These are phyloP conservation scores for Lycaena phlaeas DNA, from an alignment of 2,888 invertebrate genomes.

Conservation along the genomic window DNA sequence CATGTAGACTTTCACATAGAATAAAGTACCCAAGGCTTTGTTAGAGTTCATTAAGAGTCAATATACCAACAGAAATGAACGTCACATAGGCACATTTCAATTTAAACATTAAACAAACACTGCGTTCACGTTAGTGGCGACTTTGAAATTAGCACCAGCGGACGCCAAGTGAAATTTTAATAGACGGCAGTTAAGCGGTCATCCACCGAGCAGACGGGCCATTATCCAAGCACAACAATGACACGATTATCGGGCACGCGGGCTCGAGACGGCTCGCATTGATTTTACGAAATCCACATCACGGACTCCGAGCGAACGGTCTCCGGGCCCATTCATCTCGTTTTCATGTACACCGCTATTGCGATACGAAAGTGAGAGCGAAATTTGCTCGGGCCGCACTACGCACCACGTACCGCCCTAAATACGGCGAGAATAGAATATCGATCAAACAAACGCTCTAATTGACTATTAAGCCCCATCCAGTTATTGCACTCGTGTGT, in stretches of 20 bases:
- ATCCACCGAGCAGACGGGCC: conserved; percentile 40
- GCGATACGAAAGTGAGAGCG: conserved; percentile 70
- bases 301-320: conserved; percentile 60
- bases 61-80: no score
- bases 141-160: conserved; percentile 22
- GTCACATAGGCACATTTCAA: no score
- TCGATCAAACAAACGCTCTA: conserved; percentile 31
- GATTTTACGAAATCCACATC: conserved; percentile 68
- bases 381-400: conserved; percentile 59
- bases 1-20: no score
- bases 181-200: conserved; percentile 45
- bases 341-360: conserved; percentile 67
- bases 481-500: no score
- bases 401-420: conserved; percentile 53
- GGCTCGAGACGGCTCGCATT: conserved; percentile 56
- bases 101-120: no score
- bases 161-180: conserved; percentile 43
- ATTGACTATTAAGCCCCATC: conserved; percentile 25
- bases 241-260: conserved; percentile 52
- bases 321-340: conserved; percentile 69
- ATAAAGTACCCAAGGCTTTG: no score
- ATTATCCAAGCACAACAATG: conserved; percentile 56
- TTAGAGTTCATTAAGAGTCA: no score
- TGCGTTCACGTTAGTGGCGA: background rate
- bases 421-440: conserved; percentile 49